Base-by-base conservation (phyloP, 2,113 vertebrate species). In the Phyllopteryx taeniolatus region DNA sequence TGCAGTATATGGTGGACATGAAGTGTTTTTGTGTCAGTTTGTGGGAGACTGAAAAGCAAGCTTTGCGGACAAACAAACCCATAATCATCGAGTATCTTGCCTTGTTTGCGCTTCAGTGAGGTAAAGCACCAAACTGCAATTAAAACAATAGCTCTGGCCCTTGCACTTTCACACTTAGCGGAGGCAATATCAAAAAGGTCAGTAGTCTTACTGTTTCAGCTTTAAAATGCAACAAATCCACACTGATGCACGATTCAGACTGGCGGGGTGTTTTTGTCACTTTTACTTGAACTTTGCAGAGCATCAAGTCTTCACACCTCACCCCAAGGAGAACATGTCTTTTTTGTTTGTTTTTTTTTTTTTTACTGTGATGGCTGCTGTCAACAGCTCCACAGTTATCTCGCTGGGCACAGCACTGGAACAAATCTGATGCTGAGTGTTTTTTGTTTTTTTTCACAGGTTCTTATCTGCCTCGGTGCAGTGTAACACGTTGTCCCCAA, bases 401-500 rank as follows among this genome's bases (percentile, higher is more conserved):
- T 76, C 53, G 20, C 2, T 0, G 27, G 70, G 72, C 76, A 82
- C 61, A 68, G 42, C 56, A 59, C 68, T 72, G 80, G 79, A 87
- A 87, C 74, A 86, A 83, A 86, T 67, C 8, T 3, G 12, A 15
- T 42, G 33, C 1, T 0, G 78, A 75, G 70, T 70, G 51, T 44
- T 3, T 43, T 8, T 5, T 49, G 12, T 22, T 46, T 56, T 67
- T 62, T 67, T 72, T 70, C 65, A 56, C 62, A 69, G 46, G 67
- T 78, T 39, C 68, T 71, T 31, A 56, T 68, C 72, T 68, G 42
- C 13, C 39, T 14, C 20, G 14, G 60, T 49, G 72, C 53, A 44
- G 62, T 71, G 56, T 67, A 79, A 74, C 10, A 67, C 76, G 33
- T 15, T 3, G 27, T 61, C 83, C 64, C 75, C 47, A 63, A 66